Conservation (phyloP, 2,888 invertebrate species). For the Yponomeuta sedellus region DNA sequence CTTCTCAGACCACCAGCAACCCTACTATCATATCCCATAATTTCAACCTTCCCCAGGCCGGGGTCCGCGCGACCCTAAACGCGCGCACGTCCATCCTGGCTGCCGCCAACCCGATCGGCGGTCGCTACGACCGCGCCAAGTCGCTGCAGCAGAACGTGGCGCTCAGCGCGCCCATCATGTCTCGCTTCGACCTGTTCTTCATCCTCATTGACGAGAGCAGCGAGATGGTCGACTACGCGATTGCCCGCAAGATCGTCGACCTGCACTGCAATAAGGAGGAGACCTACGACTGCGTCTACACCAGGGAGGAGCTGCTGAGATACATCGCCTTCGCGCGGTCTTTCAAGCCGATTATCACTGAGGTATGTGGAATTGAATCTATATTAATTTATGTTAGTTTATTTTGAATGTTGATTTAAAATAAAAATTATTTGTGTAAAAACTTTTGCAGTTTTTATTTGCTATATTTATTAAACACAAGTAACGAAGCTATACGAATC, state of each 20-base stretch:
- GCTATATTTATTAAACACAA: too few relatives aligned
- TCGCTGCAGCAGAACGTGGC: constrained; percentile 96
- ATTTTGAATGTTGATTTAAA: too few relatives aligned
- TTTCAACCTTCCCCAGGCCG: constrained; percentile 82
- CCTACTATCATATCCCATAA: too few relatives aligned
- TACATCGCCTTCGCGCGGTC: constrained; percentile 98
- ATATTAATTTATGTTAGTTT: too few relatives aligned
- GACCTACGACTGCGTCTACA: constrained; percentile 86
- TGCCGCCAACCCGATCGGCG: constrained; percentile 98
- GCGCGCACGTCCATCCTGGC: constrained; percentile 98
- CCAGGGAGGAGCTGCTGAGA: constrained; percentile 91
- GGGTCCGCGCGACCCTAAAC: constrained; percentile 97
- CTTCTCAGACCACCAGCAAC: too few relatives aligned
- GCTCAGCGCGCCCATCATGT: constrained; percentile 98
- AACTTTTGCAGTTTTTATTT: too few relatives aligned
- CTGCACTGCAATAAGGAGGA: constrained; percentile 92
- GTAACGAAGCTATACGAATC: too few relatives aligned
- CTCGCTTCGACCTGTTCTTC: constrained; percentile 98
- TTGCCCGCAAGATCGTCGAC: constrained; percentile 96
- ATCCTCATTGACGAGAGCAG: constrained; percentile 96
- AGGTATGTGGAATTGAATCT: too few relatives aligned
- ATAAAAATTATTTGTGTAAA: too few relatives aligned
- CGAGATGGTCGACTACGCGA: constrained; percentile 94
- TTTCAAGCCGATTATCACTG: constrained; percentile 92
- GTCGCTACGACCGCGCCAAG: constrained; percentile 95